Percentiles rank a stretch among this genome's conserved stretches.
Conservation (phyloP, 2,888 invertebrate genomes). For the Torymus texanus region DNA sequence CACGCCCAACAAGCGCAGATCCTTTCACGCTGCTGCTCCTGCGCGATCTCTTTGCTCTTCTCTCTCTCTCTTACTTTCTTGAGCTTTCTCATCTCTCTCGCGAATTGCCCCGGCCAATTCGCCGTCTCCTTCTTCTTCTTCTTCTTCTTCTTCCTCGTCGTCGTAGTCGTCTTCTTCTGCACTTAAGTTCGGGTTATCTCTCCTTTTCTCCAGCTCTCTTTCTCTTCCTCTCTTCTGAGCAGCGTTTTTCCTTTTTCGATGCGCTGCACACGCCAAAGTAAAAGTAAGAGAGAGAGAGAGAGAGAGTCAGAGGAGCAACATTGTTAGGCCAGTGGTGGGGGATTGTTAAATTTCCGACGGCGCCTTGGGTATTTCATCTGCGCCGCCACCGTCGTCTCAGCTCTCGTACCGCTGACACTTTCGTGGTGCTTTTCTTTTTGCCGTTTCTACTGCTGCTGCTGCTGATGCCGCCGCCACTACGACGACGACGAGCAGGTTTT, state of each 20-base stretch:
- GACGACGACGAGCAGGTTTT: not conserved
- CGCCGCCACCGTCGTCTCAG: not conserved
- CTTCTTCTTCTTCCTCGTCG: constrained; percentile 12
- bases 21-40: constrained; percentile 66
- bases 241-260: not conserved
- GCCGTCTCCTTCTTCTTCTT: constrained; percentile 7
- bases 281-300: not conserved
- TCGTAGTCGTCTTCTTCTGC: not conserved
- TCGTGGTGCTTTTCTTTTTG: no score
- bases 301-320: constrained; percentile 1
- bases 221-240: constrained; percentile 1
- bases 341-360: constrained; percentile 13
- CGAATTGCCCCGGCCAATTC: constrained; percentile 45
- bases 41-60: constrained; percentile 53
- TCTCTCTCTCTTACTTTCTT: constrained; percentile 38
- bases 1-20: constrained; percentile 63
- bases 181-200: constrained; percentile 48
- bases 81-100: constrained; percentile 28
- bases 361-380: no score
- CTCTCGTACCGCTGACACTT: not conserved
- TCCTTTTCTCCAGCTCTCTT: constrained; percentile 12
- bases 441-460: no score
- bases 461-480: no score
- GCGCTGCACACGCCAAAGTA: no score
- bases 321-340: not conserved